Conservation (phyloP, 2,888 invertebrate genomes). For the Bhutanitis thaidina region DNA sequence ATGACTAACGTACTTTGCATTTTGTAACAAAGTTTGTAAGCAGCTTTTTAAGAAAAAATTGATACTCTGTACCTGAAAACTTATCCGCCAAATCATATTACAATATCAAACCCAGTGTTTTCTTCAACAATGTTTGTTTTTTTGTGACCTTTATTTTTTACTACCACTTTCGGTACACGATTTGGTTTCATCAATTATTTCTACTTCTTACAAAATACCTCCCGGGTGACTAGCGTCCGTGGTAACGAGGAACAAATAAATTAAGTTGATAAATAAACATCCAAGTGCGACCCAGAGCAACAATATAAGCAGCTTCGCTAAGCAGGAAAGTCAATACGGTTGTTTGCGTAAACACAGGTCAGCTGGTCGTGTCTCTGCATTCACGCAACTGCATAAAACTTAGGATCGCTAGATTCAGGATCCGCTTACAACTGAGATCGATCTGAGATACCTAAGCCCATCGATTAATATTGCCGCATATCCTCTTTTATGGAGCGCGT, state of each 20-base stretch:
- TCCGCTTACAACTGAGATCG: slow-evolving; percentile 2
- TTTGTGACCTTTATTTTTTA: no score
- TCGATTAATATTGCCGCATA: slow-evolving; percentile 8
- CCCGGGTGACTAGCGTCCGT: background rate
- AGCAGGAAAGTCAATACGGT: slow-evolving; percentile 57
- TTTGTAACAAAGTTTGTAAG: no score
- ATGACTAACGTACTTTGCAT: no score
- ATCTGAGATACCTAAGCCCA: background rate
- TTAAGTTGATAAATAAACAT: slow-evolving; percentile 6
- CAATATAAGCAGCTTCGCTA: slow-evolving; percentile 49
- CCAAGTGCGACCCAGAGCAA: slow-evolving; percentile 42
- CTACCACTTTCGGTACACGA: no score
- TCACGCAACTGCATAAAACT: slow-evolving; percentile 13
- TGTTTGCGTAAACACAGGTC: slow-evolving; percentile 55
- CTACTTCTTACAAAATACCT: background rate
- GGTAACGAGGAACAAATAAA: slow-evolving; percentile 13
- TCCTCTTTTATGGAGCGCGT: slow-evolving; percentile 6
- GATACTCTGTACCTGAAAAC: no score
- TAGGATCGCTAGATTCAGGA: slow-evolving; percentile 4
- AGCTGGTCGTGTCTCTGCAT: slow-evolving; percentile 13
- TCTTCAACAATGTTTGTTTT: no score
- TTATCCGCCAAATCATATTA: no score
- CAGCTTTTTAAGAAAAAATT: no score
- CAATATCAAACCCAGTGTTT: no score
- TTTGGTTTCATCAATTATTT: no score